Base-by-base conservation (phyloP, 2,113 vertebrate species). In the Melanocharis versteri region DNA sequence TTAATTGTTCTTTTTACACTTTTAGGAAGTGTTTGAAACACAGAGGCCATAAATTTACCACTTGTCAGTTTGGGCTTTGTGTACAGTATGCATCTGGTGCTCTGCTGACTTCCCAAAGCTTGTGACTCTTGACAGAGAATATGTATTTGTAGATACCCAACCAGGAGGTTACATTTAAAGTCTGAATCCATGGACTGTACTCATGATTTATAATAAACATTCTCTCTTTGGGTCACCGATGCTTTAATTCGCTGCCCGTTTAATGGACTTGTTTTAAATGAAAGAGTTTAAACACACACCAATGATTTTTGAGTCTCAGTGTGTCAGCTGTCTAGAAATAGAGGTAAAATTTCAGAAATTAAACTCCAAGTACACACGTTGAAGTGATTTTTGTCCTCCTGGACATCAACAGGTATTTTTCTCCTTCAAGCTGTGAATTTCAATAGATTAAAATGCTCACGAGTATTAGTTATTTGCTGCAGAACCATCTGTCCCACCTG, bases 151-250 rank as follows among this genome's bases (percentile, higher is more conserved):
- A 82, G 48, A 40, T 60, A 47, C 8, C 3, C n/a, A 94, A 35
- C 17, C 4, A 92, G 56, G 37, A 90, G 92, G 90, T 94, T 93
- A 78, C 3, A 13, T 73, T 75, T 47, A 51, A 33, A 84, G 37
- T 42, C 71, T 57, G 30, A 73, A 92, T 78, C 64, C 42, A 56
- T 30, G 45, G 50, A 73, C 72, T 92, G 40, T 80, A 71, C 56
- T 60, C 68, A 45, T 96, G 94, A 90, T 89, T 93, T 93, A 95
- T 90, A 61, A 86, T 16, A 95, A 88, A 94, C 57, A 51, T 78
- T 68, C 40, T 77, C n/a, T 73, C 39, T 87, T 70, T 93, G 27
- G 56, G 79, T 93, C 80, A 94, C 27, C 68, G 87, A 1, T 75
- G 33, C 37, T 92, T 94, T 90, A 80, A 86, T 86, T 73, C 86